These are phyloP conservation scores for Rhagoletis zephyria DNA, from an alignment of 1,140 invertebrate genomes.

Conservation along the genomic window DNA sequence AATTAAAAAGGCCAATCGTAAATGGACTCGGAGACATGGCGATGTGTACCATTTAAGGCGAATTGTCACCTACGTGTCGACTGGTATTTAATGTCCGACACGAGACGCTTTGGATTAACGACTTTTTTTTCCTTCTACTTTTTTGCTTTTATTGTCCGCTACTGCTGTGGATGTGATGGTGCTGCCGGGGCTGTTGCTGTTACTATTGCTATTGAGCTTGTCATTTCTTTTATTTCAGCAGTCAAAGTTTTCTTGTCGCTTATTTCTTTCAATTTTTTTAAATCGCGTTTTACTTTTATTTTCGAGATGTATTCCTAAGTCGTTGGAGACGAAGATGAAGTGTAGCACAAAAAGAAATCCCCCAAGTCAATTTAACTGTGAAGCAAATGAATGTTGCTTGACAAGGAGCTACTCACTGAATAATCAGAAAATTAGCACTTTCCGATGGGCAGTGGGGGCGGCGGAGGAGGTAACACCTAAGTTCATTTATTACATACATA, in stretches of 20 bases:
- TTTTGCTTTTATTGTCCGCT: too few species aligned
- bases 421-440: constrained; percentile 43
- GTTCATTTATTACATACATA: not conserved
- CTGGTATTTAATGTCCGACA: constrained; percentile 52
- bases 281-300: constrained; percentile 7
- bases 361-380: constrained; percentile 15
- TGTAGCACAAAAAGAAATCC: not conserved
- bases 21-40: constrained; percentile 54
- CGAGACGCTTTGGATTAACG: constrained; percentile 38
- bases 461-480: not conserved
- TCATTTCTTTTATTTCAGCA: not conserved
- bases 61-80: constrained; percentile 54
- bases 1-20: constrained; percentile 54
- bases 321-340: not conserved
- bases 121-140: not conserved
- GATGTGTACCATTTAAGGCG: constrained; percentile 55
- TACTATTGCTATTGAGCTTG: constrained; percentile 17
- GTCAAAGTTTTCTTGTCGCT: not conserved
- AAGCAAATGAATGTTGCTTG: not conserved
- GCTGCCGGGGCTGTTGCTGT: not conserved
- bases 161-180: not conserved
- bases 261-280: not conserved
- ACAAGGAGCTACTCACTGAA: not conserved
- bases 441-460: not conserved
- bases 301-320: not conserved